phyloP scores from a whole-genome alignment of 2,113 vertebrate genomes.

The Mesitornis unicolor region DNA sequence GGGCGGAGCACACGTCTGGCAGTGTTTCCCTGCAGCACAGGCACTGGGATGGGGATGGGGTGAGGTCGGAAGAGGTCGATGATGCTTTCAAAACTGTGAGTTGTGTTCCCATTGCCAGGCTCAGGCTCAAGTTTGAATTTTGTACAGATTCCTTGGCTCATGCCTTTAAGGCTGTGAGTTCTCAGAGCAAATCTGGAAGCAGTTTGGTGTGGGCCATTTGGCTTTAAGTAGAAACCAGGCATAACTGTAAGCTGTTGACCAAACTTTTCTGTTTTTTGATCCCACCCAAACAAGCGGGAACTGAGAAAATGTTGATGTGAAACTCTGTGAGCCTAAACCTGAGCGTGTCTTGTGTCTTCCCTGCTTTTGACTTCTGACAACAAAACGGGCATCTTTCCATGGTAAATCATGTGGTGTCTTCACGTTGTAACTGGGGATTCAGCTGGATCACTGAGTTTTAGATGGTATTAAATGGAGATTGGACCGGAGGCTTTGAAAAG shows the following conservation, averaged over 20 bases:
- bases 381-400: neutral
- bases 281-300: neutral
- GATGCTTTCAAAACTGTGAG: neutral
- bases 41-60: neutral
- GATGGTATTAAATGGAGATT: neutral
- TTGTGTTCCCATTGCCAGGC: neutral
- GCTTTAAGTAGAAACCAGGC: neutral
- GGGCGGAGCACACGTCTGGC: accelerated
- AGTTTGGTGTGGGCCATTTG: neutral
- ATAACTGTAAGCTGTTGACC: neutral
- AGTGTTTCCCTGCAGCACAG: neutral
- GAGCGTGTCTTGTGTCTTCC: neutral
- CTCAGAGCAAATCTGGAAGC: neutral
- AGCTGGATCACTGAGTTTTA: neutral
- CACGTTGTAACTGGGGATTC: neutral
- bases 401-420: neutral
- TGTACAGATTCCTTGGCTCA: neutral
- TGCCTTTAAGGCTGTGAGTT: neutral
- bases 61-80: neutral
- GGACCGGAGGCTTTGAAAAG: neutral
- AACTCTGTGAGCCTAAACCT: neutral
- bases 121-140: neutral
- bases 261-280: neutral
- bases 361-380: neutral
- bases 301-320: neutral